Evolutionary conservation across 2,888 invertebrate species (phyloP), one percentile per base, ranked within the genome.

Genomic region (Tineola bisselliella): DNA sequence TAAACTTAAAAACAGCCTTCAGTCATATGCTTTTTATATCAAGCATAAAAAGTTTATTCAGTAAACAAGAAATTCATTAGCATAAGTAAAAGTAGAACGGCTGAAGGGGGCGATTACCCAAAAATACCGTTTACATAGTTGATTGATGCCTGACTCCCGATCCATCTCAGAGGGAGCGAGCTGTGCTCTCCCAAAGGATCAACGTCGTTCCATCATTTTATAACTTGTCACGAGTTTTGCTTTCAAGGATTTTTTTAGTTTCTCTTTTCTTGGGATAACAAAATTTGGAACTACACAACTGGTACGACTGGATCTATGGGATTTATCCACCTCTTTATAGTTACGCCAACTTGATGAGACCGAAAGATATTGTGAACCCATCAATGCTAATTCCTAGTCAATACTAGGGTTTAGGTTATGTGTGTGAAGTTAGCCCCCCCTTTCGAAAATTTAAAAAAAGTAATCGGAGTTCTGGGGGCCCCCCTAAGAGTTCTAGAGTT

Each of bases 141-240:
- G 61, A 61, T 61, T 61, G 54, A 56, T 61, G 61, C 61, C 38
- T 19, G 15, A 33, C 43, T n/a, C 30, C 38, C 61, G 25, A 61
- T 61, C 61, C 61, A 61, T 61, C 61, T 54, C 56, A 12, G 33
- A 30, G 31, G 54, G 18, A 54, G 1, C 13, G 10, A 54, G 6
- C 1, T 11, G 10, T 15, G 1, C n/a, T 8, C 54, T n/a, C 54
- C 54, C 19, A 25, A 54, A 54, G 54, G 54, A 54, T 19, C 54
- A 54, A 19, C 17, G 25, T 17, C 43, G 13, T 25, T 54, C 54
- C 54, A 54, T 54, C 54, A 54, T 54, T 54, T 54, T 12, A 54
- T 25, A 54, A 54, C 54, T 54, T 18, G 54, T 54, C 19, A 54
- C 54, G 54, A 54, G 15, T 48, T 48, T 48, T 48, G 48, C 10